These are phyloP conservation scores for Zophobas morio DNA, from an alignment of 1,140 invertebrate species.

Conservation along the genomic window DNA sequence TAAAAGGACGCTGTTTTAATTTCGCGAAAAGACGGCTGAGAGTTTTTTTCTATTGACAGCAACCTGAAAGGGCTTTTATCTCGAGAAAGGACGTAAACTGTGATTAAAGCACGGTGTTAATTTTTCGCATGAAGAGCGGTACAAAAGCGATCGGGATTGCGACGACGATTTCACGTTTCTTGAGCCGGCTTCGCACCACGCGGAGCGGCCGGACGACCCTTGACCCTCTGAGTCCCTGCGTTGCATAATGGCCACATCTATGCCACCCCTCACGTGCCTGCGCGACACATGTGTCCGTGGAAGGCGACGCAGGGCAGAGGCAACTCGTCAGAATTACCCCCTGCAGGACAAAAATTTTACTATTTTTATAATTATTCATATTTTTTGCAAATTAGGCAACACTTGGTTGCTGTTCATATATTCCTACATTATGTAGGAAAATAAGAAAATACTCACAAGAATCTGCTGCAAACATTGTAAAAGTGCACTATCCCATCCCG, in stretches of 20 bases:
- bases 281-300: constrained; percentile 18
- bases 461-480: no score
- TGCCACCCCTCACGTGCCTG: constrained; percentile 38
- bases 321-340: neutral
- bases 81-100: neutral
- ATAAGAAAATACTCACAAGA: no score
- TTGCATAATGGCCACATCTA: constrained; percentile 33
- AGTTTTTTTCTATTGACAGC: neutral
- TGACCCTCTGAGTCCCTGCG: constrained; percentile 16
- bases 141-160: neutral
- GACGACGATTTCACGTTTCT: constrained; percentile 5
- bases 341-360: neutral
- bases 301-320: neutral
- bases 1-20: constrained; percentile 9
- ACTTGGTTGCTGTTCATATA: no score
- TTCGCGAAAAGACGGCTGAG: neutral
- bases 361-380: no score
- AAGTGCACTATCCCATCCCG: no score
- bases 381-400: neutral
- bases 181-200: constrained; percentile 33
- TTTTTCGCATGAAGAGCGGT: neutral
- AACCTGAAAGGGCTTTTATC: neutral
- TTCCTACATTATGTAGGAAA: no score
- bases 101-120: constrained; percentile 3
- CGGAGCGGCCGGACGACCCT: constrained; percentile 16